Base-by-base conservation (phyloP, 2,113 vertebrate genomes). In the Lophochroa leadbeateri region DNA sequence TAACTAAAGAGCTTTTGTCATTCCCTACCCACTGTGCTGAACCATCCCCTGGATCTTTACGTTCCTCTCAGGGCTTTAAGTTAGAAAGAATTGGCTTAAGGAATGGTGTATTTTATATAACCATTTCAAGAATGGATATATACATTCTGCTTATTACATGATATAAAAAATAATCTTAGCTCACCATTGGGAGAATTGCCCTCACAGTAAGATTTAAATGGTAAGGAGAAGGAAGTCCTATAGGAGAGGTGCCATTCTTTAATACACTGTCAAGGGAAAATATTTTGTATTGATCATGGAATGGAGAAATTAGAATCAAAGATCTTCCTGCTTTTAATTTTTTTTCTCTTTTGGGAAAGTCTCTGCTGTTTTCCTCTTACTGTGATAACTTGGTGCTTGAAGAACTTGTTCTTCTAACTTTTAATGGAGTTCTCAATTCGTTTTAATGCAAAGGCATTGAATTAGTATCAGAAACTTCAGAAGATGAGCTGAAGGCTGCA, bases 391-490 rank as follows among this genome's bases (percentile, higher is more conserved):
- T 12, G 25, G 24, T 63, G 28, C 29, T 64, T 29, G 33, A 77
- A 85, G 20, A 94, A 75, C 33, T 41, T 58, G 64, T 70, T 67
- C 20, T 61, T 69, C 55, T n/a, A 28, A 46, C 15, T 55, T 39
- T 9, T 94, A 88, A 83, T 16, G 28, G 53, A 79, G 13, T 88
- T 83, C 28, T 90, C 21, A 8, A 82, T 94, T 88, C 10, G 13
- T 47, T 79, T 68, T 75, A 24, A 76, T 83, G 49, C 52, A 39
- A 87, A 99, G 99, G 99, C 50, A 99, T 99, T 15, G 99, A 99
- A 93, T 91, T 99, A 75, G 98, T 99, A 24, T 99, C 99, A 9
- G 99, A 99, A 94, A 98, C 98, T 94, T 98, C 99, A 23, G 99
- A 99, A 78, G 98, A 98, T 24, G 99, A 99, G 94, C 91, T 99